Conservation (phyloP, 2,888 invertebrate species). For the Candidula unifasciata region DNA sequence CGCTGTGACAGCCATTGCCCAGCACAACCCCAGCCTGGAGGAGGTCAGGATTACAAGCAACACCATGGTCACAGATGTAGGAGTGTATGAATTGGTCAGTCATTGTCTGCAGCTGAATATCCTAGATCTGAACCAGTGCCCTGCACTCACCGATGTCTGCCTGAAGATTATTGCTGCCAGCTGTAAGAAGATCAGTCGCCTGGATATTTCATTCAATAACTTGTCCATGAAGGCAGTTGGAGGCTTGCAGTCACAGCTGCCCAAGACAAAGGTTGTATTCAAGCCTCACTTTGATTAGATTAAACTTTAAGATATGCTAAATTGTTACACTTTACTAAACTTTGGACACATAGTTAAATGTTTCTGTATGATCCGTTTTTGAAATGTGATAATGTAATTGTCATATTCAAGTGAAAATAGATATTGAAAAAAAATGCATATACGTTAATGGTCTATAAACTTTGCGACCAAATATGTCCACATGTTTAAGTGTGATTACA, state of each 20-base stretch:
- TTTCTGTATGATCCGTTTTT: too few relatives aligned
- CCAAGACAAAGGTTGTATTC: constrained; percentile 55
- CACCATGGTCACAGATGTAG: constrained; percentile 84
- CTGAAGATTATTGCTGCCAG: constrained; percentile 80
- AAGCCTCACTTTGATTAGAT: constrained; percentile 44
- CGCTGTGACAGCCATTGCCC: constrained; percentile 83
- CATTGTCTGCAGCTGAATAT: constrained; percentile 80
- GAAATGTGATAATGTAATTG: too few relatives aligned
- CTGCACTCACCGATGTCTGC: constrained; percentile 82
- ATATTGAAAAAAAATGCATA: too few relatives aligned
- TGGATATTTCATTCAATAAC: constrained; percentile 80
- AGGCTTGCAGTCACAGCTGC: constrained; percentile 62
- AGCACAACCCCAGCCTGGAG: constrained; percentile 85
- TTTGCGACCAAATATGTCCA: too few relatives aligned
- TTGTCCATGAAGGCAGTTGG: constrained; percentile 72
- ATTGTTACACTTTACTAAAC: too few relatives aligned
- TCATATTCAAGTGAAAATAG: too few relatives aligned
- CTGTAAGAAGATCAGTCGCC: constrained; percentile 81
- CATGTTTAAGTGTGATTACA: too few relatives aligned
- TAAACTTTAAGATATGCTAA: background rate
- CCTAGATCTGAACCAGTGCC: constrained; percentile 83
- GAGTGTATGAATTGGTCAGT: constrained; percentile 78
- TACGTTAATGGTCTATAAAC: too few relatives aligned
- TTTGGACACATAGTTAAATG: too few relatives aligned
- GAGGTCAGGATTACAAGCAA: constrained; percentile 79